Conservation (phyloP, 2,113 vertebrate species). For the Galbula dea region DNA sequence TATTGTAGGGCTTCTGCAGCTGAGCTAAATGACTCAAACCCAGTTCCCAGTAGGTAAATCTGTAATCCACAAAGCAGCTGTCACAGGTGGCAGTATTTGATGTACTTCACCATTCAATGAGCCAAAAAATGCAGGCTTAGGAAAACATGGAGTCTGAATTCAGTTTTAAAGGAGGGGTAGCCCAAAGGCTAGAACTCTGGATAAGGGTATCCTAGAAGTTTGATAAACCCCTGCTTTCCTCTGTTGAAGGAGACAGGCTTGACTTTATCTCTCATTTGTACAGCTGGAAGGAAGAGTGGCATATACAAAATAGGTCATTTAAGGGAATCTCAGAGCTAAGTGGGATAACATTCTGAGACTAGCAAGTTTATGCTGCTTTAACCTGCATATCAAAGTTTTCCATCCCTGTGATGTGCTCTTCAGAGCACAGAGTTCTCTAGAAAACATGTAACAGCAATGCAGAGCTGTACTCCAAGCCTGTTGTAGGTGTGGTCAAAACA, state of each 20-base stretch:
- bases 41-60: neutral
- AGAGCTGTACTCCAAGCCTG: neutral
- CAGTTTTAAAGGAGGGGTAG: neutral
- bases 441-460: neutral
- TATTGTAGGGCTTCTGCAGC: neutral
- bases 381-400: neutral
- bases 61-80: neutral
- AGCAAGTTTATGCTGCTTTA: neutral
- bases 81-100: neutral
- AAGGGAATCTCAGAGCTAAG: neutral
- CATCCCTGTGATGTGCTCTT: neutral
- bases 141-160: neutral
- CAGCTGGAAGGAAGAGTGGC: neutral
- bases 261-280: neutral
- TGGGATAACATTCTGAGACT: neutral
- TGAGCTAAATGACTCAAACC: neutral
- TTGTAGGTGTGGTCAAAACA: neutral
- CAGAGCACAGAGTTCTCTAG: neutral
- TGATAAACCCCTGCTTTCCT: neutral
- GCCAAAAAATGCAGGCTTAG: neutral
- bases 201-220: neutral
- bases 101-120: neutral
- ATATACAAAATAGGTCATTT: neutral
- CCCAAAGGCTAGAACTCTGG: neutral
- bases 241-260: neutral